phyloP scores from a whole-genome alignment of 2,113 vertebrate species.

The Pao palembangensis region DNA sequence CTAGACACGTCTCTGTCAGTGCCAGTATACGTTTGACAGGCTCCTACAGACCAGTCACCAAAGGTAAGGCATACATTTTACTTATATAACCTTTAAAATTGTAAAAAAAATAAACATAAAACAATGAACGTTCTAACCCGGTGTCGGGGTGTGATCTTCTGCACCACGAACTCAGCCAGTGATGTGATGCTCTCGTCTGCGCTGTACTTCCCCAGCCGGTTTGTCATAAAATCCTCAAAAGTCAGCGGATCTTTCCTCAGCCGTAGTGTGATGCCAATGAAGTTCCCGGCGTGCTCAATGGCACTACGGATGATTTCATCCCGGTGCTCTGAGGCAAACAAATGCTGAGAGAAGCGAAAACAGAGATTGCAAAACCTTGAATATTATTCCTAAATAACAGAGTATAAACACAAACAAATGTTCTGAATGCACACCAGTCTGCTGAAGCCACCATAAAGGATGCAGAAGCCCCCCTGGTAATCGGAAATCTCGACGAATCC shows the following conservation, averaged over 20 bases:
- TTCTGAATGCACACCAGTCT: slow-evolving; percentile 80
- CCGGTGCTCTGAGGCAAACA: slow-evolving; percentile 94
- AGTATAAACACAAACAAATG: not conserved
- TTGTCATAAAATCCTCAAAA: slow-evolving; percentile 86
- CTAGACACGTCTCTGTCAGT: slow-evolving; percentile 94
- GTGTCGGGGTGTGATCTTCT: slow-evolving; percentile 92
- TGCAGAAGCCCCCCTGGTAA: slow-evolving; percentile 96
- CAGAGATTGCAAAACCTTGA: not conserved
- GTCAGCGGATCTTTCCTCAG: slow-evolving; percentile 87
- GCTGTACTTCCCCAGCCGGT: slow-evolving; percentile 95
- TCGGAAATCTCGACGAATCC: slow-evolving; percentile 92
- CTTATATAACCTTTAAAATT: not conserved
- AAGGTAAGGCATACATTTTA: not conserved
- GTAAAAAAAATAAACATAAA: not conserved
- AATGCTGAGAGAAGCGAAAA: slow-evolving; percentile 76
- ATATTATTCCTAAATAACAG: not conserved
- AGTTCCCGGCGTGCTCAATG: slow-evolving; percentile 96
- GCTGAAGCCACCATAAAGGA: slow-evolving; percentile 94
- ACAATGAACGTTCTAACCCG: slow-evolving; percentile 74
- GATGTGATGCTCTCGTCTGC: slow-evolving; percentile 95
- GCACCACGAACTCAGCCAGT: slow-evolving; percentile 94
- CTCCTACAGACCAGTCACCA: slow-evolving; percentile 74
- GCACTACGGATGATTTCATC: slow-evolving; percentile 96
- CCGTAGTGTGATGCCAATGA: slow-evolving; percentile 88
- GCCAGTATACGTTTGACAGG: slow-evolving; percentile 89